Evolutionary conservation across 2,888 invertebrate genomes (phyloP), one percentile per base, ranked within the genome.

Genomic region (Philereme vetulata): DNA sequence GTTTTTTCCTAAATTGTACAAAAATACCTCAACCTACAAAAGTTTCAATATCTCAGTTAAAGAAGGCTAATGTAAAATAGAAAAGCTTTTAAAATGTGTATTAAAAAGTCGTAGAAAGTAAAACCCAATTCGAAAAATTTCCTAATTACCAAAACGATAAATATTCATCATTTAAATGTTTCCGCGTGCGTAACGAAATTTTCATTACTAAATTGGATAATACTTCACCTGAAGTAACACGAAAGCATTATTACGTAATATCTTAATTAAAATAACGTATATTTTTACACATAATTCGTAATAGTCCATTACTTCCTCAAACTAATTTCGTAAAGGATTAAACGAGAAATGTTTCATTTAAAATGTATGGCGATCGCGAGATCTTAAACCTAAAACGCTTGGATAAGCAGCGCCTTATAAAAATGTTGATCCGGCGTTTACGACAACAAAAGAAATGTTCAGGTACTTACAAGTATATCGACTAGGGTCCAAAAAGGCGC

Each of bases 391-490:
- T 7, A 11, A 21, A 21, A 21, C 21, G 1, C 21, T 21, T 21
- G 21, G 21, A 21, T 21, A 21, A 21, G 21, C 6, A 44, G 46
- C 34, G 43, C 8, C 50, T 35, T 35, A 54, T 11, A 50, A 56
- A 61, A 53, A 46, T 40, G 34, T 56, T 54, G 54, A 63, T 64
- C 50, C 60, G 47, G 51, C 62, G 62, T 49, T 67, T 56, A 60
- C 51, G 56, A 72, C 66, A 80, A 82, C 78, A 84, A 84, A 81
- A 80, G 77, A 78, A 82, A 76, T 66, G 59, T 61, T 59, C 43
- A 62, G 51, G 72, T 80, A 82, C 89, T 86, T 71, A 87, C 88
- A 72, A 82, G 83, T 75, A 71, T 76, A 75, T 77, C 72, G 78
- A 76, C 67, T 76, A 70, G 71, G 69, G 68, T 70, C 72, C 70